phyloP scores from a whole-genome alignment of 1,140 invertebrate species.

The Stenopsyche tienmushanensis region DNA sequence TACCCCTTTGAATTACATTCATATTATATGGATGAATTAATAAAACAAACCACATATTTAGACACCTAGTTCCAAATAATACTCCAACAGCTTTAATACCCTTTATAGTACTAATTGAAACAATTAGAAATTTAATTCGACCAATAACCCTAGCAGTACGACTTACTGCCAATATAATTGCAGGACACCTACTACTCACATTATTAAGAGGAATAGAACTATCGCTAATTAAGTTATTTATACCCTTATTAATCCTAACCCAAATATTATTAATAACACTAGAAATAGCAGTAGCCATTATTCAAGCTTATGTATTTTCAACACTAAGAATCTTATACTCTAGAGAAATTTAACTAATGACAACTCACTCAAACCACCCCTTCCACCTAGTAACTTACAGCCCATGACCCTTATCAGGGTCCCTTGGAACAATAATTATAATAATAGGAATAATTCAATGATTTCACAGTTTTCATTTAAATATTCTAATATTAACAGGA shows the following conservation, averaged over 20 bases:
- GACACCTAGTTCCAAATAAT: conserved; percentile 62
- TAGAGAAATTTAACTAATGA: conserved; percentile 56
- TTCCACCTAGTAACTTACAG: conserved; percentile 60
- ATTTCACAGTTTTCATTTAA: conserved; percentile 52
- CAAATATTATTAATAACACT: conserved; percentile 57
- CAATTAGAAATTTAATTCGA: conserved; percentile 63
- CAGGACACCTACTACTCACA: conserved; percentile 62
- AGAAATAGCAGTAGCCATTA: conserved; percentile 56
- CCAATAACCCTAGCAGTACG: conserved; percentile 64
- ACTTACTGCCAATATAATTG: conserved; percentile 69
- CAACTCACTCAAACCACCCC: conserved; percentile 51
- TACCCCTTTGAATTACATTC: conserved; percentile 62
- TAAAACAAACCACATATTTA: conserved; percentile 59
- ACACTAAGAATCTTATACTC: conserved; percentile 55
- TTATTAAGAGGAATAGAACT: conserved; percentile 54
- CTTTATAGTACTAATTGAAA: conserved; percentile 61
- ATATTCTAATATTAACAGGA: conserved; percentile 51
- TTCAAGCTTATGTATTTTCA: conserved; percentile 60
- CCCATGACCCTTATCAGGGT: conserved; percentile 56
- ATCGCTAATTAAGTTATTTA: conserved; percentile 44
- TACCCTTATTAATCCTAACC: conserved; percentile 49
- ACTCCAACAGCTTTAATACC: conserved; percentile 58
- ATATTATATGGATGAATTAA: conserved; percentile 61
- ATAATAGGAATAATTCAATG: conserved; percentile 54
- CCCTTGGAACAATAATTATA: conserved; percentile 50